phyloP scores from a whole-genome alignment of 2,888 invertebrate genomes.

The Podotricha telesiphe region DNA sequence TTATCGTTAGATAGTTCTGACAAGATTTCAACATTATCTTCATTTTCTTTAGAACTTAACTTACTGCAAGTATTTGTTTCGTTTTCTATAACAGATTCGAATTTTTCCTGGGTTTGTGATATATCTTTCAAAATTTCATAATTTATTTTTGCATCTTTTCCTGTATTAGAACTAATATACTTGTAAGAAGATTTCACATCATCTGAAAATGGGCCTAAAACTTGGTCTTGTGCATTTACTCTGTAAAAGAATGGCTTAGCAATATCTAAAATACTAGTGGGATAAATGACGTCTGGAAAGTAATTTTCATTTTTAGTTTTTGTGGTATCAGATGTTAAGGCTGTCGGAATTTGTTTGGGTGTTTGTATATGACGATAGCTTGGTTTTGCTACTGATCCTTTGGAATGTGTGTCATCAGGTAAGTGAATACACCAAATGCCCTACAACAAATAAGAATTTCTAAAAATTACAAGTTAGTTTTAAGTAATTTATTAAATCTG shows the following conservation, averaged over 20 bases:
- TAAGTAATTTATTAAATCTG: neutral
- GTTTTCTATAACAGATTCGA: neutral
- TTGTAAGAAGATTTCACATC: conserved; percentile 59
- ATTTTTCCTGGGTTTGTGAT: neutral
- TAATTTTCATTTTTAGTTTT: conserved; percentile 31
- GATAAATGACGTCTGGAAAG: conserved; percentile 50
- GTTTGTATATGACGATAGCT: neutral
- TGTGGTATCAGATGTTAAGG: conserved; percentile 1
- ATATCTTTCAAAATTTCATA: neutral
- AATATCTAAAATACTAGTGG: conserved; percentile 55
- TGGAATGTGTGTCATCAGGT: conserved; percentile 12
- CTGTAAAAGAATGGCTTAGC: conserved; percentile 61
- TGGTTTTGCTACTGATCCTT: neutral
- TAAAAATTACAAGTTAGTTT: neutral
- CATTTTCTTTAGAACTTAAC: neutral
- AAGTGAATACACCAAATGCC: conserved; percentile 11
- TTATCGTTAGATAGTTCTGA: conserved; percentile 1
- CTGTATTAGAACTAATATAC: conserved; percentile 35
- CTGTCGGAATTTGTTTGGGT: neutral
- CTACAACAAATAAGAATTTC: conserved; percentile 23
- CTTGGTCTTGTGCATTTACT: conserved; percentile 45
- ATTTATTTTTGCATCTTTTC: conserved; percentile 20
- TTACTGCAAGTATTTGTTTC: neutral
- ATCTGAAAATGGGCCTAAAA: conserved; percentile 57
- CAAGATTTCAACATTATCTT: neutral